Base-by-base conservation (phyloP, 2,888 invertebrate genomes). In the Hydroisotoma schaefferi region DNA sequence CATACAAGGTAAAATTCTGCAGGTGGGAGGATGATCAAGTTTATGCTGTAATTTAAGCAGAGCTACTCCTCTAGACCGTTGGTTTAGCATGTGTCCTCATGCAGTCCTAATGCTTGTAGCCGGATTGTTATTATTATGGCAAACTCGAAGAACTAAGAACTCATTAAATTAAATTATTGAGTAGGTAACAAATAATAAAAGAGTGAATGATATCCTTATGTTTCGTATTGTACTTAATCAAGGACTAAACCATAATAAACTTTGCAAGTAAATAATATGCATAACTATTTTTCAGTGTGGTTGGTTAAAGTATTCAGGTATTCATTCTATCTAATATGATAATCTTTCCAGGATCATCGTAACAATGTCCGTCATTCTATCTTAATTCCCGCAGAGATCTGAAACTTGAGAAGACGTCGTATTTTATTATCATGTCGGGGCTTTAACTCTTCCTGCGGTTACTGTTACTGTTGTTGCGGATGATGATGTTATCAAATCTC, bases 1-100 rank as follows among this genome's bases (percentile, higher is more conserved):
- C 53, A 33, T 53, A 40, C 43, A 53, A 53, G 53, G 48, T 15
- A 8, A 15, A 22, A 53, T 40, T 53, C 53, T 40, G 53, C 53
- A 53, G 53, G 53, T 53, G 53, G 53, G 38, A 28, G 33, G 33
- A 22, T 23, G 23, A 46, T 46, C 46, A 46, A 20, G 40, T 40
- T 40, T 40, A n/a, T n/a, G n/a, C n/a, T n/a, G n/a, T 40, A 40
- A 18, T 20, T 20, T 18, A 40, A 40, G 40, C 8, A 40, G 40
- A 20, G 20, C n/a, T 40, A 4, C 5, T 20, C 40, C 40, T 40
- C n/a, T n/a, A n/a, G n/a, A 15, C 40, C 40, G 40, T 15, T 15
- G 20, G 8, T 40, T 40, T 40, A 15, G n/a, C n/a, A n/a, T n/a
- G n/a, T n/a, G n/a, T n/a, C n/a, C n/a, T n/a, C n/a, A n/a, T n/a